These are phyloP conservation scores for Anthopleura sola DNA, from an alignment of 64 coral and sea anemone genomes.

Conservation along the genomic window DNA sequence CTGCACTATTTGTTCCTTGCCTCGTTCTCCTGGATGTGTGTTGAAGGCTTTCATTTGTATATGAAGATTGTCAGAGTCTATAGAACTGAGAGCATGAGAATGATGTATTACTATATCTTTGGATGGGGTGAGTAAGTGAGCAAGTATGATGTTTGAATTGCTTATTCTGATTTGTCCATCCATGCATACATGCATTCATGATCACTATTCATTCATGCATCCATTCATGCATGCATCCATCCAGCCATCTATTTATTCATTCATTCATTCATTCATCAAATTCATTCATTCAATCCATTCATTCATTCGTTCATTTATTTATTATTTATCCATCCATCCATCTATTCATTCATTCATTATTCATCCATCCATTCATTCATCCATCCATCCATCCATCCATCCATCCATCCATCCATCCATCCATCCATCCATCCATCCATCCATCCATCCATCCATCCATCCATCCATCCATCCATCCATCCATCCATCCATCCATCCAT, in stretches of 20 bases:
- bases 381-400: not conserved
- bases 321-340: too few species aligned
- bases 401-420: not conserved
- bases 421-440: not conserved
- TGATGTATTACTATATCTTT: slow-evolving; percentile 40
- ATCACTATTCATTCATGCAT: too few species aligned
- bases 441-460: not conserved
- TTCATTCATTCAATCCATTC: too few species aligned
- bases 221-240: too few species aligned
- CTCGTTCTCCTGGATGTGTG: slow-evolving; percentile 52
- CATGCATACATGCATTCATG: too few species aligned
- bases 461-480: not conserved
- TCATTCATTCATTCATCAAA: too few species aligned
- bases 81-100: slow-evolving; percentile 36
- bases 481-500: not conserved
- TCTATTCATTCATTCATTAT: too few species aligned
- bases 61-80: slow-evolving; percentile 52
- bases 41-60: slow-evolving; percentile 59
- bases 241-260: too few species aligned
- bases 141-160: too few species aligned
- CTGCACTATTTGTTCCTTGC: slow-evolving; percentile 46
- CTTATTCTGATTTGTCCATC: too few species aligned
- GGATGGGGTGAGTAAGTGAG: slow-evolving; percentile 48
- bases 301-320: too few species aligned
- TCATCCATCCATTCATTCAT: not conserved